These are phyloP conservation scores for Sebastes diploproa DNA, from an alignment of 2,797 vertebrate genomes.

Conservation along the genomic window DNA sequence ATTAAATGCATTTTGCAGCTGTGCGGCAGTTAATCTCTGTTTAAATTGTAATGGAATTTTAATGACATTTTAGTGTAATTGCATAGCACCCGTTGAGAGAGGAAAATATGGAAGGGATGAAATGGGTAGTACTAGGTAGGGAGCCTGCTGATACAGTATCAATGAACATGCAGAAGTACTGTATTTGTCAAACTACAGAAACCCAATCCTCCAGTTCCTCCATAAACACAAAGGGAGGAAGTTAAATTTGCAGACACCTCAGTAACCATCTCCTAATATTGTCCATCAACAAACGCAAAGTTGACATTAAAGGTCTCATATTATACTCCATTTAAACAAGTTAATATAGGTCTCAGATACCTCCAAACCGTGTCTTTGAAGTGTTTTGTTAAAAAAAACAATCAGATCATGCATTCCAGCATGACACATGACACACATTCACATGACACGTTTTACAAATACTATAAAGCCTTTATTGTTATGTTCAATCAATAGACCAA, in stretches of 20 bases:
- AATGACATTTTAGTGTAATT: slow-evolving; percentile 19
- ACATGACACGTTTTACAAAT: too few species aligned
- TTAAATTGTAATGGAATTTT: slow-evolving; percentile 14
- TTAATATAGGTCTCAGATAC: neutral
- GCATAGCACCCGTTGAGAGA: neutral
- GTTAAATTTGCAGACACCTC: neutral
- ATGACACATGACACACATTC: too few species aligned
- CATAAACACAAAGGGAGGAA: neutral
- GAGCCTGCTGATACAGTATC: neutral
- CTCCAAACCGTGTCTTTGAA: neutral
- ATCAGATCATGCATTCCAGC: neutral
- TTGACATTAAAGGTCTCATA: neutral
- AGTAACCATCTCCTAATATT: neutral
- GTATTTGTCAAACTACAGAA: neutral
- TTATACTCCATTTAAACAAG: neutral
- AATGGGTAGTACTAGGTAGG: neutral
- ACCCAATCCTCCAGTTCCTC: neutral
- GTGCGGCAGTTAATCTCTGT: neutral
- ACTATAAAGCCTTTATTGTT: too few species aligned
- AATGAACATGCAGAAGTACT: neutral
- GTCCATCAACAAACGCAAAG: neutral
- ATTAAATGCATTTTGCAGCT: slow-evolving; percentile 10
- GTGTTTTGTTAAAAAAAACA: neutral
- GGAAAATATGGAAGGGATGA: neutral
- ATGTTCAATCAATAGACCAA: too few species aligned